Conservation (phyloP, 2,888 invertebrate species). For the Notodromas monacha region DNA sequence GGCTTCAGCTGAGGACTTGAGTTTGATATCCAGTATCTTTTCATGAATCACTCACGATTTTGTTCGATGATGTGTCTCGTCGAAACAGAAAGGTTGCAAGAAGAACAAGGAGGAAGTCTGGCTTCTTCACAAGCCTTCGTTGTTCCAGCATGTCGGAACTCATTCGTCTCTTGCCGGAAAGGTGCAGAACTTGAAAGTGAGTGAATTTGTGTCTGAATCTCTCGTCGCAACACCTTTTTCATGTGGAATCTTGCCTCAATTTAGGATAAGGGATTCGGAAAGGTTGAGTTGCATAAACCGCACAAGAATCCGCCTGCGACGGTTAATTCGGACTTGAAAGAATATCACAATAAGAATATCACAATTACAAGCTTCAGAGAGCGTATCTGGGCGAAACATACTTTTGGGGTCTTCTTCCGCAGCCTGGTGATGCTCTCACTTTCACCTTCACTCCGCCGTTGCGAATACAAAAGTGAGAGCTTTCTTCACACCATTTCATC, state of each 20-base stretch:
- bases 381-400: constrained; percentile 59
- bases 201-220: constrained; percentile 7
- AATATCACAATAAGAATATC: no score
- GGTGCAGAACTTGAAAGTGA: constrained; percentile 68
- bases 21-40: no score
- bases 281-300: constrained; percentile 37
- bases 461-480: no score
- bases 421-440: constrained; percentile 39
- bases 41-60: no score
- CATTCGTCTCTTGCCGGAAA: constrained; percentile 83
- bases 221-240: constrained; percentile 2
- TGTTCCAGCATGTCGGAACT: constrained; percentile 81
- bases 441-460: constrained; percentile 45
- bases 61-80: no score
- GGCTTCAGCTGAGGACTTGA: no score
- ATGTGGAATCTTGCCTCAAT: constrained; percentile 11
- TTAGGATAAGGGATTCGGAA: constrained; percentile 60
- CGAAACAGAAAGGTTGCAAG: constrained; percentile 45
- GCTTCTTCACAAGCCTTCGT: constrained; percentile 52
- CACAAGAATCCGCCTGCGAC: constrained; percentile 39
- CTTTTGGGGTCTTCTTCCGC: constrained; percentile 67
- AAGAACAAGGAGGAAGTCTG: constrained; percentile 39
- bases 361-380: constrained; percentile 35
- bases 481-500: no score
- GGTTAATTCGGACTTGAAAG: constrained; percentile 35